Evolutionary conservation across 2,113 vertebrate genomes (phyloP).

Genomic region (Gallinago undulata): DNA sequence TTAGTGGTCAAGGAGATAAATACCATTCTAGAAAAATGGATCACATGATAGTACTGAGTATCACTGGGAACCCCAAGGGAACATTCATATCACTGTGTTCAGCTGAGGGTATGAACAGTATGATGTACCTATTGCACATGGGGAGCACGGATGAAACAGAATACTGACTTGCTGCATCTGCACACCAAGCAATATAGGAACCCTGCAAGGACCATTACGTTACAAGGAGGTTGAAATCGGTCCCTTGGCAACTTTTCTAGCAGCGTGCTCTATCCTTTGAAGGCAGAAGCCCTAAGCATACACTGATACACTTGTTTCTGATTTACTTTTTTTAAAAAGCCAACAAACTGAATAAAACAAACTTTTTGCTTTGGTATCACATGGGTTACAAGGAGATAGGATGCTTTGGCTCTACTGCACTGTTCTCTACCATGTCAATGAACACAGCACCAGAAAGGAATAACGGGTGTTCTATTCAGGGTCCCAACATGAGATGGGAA

Average conservation of each 20-base stretch:
- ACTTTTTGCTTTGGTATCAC: not conserved
- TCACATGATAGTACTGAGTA: not conserved
- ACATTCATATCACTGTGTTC: fast-evolving
- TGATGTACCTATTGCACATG: not conserved
- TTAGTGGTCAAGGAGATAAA: slow-evolving; percentile 3
- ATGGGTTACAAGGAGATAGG: not conserved
- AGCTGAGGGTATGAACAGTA: not conserved
- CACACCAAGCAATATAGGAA: not conserved
- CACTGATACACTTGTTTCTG: not conserved
- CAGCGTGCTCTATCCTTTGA: not conserved
- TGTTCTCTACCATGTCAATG: fast-evolving
- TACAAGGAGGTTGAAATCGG: not conserved
- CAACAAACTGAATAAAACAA: not conserved
- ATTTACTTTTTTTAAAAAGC: not conserved
- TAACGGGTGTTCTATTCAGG: not conserved
- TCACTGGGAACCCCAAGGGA: not conserved
- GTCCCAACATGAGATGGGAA: not conserved
- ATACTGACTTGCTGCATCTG: not conserved
- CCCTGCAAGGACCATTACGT: not conserved
- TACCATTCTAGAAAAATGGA: not conserved
- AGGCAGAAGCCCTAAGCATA: not conserved
- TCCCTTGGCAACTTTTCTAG: not conserved
- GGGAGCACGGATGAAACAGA: not conserved
- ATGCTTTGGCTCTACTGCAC: not conserved
- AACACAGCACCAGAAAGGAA: not conserved